A percentile compares a stretch with the other conserved stretches of the same genome.
phyloP scores from a whole-genome alignment of 2,113 vertebrate genomes.

The Hiodon tergisus region DNA sequence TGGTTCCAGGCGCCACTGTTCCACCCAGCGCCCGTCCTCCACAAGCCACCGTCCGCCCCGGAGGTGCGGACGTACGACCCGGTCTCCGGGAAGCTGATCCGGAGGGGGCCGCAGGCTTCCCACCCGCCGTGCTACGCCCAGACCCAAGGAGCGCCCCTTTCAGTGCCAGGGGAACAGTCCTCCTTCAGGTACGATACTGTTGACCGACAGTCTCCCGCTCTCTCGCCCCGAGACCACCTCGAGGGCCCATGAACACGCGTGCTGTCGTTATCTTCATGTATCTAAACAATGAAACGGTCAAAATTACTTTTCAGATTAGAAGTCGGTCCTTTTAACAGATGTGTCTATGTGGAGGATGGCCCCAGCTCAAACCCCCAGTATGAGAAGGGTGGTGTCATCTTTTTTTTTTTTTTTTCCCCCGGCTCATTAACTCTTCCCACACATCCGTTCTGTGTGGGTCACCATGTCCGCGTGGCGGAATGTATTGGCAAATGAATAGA shows the following conservation, averaged over 20 bases:
- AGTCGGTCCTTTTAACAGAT: not conserved
- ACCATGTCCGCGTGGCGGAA: not conserved
- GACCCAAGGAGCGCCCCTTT: conserved; percentile 56
- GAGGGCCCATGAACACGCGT: not conserved
- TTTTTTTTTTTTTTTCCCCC: no score
- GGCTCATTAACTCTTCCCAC: no score
- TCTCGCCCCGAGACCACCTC: not conserved
- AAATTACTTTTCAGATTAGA: no score
- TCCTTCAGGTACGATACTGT: conserved; percentile 78
- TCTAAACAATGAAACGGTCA: no score
- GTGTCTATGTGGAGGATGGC: no score
- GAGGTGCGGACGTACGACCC: conserved; percentile 78
- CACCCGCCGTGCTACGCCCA: conserved; percentile 62
- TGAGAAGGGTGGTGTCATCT: no score
- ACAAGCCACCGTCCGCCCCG: conserved; percentile 62
- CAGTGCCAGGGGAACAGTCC: conserved; percentile 65
- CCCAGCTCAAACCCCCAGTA: no score
- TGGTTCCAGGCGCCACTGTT: conserved; percentile 64
- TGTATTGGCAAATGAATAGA: conserved; percentile 6
- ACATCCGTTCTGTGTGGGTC: no score
- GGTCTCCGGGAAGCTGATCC: conserved; percentile 88
- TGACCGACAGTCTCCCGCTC: not conserved
- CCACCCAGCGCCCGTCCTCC: conserved; percentile 73
- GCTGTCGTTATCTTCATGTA: no score
- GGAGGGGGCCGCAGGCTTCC: conserved; percentile 59